Percentiles rank a stretch among this genome's conserved stretches.
These are phyloP conservation scores for Phalera bucephala DNA, from an alignment of 2,888 invertebrate genomes.

Conservation along the genomic window DNA sequence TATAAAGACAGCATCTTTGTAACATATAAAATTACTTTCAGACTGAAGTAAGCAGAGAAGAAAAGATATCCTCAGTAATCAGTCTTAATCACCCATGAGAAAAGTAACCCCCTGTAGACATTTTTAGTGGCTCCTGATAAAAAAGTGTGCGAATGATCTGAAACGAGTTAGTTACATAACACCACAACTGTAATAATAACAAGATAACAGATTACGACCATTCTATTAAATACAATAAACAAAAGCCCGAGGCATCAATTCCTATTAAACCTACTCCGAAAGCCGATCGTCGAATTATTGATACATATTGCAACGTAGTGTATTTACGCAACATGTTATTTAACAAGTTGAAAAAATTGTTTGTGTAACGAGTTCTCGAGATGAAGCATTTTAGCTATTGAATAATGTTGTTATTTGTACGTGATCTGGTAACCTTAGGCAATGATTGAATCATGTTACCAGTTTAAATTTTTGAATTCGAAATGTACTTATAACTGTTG, in stretches of 20 bases:
- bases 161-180: too few relatives aligned
- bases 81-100: too few relatives aligned
- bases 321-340: constrained; percentile 1
- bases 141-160: too few relatives aligned
- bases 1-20: too few relatives aligned
- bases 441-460: neutral
- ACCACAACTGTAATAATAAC: neutral
- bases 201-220: neutral
- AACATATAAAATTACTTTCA: too few relatives aligned
- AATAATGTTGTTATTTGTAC: neutral
- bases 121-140: too few relatives aligned
- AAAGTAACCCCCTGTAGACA: too few relatives aligned
- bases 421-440: neutral
- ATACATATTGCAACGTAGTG: neutral
- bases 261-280: neutral
- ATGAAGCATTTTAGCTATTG: neutral
- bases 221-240: neutral
- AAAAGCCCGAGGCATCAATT: neutral
- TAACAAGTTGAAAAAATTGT: neutral
- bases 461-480: too few relatives aligned
- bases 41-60: too few relatives aligned
- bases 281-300: neutral
- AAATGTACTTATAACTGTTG: too few relatives aligned
- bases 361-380: neutral
- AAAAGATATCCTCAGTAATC: too few relatives aligned